A percentile compares a stretch with the other conserved stretches of the same genome.
Conservation (phyloP, 2,797 vertebrate species). For the Macrochelys suwanniensis region DNA sequence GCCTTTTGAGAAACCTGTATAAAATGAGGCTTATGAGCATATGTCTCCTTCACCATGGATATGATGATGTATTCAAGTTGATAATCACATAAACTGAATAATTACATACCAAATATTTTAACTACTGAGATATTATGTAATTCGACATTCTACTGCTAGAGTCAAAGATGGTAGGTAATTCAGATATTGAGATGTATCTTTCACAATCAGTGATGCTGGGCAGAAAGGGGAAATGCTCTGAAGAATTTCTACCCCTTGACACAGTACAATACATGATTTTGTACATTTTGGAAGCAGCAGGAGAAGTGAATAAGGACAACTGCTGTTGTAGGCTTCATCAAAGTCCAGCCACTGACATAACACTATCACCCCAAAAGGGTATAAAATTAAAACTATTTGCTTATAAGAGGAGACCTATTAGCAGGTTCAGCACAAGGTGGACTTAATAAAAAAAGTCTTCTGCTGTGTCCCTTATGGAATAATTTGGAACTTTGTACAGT, state of each 20-base stretch:
- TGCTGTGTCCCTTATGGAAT: constrained; percentile 45
- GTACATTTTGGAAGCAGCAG: background rate
- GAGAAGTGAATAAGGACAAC: background rate
- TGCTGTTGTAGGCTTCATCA: background rate
- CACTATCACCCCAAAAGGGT: background rate
- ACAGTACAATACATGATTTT: background rate
- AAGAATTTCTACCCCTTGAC: background rate
- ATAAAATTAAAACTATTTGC: background rate
- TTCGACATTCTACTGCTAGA: background rate
- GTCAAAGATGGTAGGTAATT: background rate
- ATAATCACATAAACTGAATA: background rate
- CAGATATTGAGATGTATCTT: background rate
- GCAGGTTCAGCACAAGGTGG: background rate
- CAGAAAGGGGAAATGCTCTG: background rate
- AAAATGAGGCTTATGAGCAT: background rate
- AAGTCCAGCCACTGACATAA: background rate
- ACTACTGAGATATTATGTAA: background rate
- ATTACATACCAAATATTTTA: background rate
- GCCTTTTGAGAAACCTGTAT: background rate
- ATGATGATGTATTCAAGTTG: background rate
- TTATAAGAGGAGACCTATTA: background rate
- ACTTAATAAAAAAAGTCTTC: background rate
- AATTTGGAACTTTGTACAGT: constrained; percentile 49
- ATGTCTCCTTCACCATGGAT: background rate
- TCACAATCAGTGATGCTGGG: background rate